These are phyloP conservation scores for Dipus sagitta DNA, from an alignment of 2,797 vertebrate genomes.

Conservation along the genomic window DNA sequence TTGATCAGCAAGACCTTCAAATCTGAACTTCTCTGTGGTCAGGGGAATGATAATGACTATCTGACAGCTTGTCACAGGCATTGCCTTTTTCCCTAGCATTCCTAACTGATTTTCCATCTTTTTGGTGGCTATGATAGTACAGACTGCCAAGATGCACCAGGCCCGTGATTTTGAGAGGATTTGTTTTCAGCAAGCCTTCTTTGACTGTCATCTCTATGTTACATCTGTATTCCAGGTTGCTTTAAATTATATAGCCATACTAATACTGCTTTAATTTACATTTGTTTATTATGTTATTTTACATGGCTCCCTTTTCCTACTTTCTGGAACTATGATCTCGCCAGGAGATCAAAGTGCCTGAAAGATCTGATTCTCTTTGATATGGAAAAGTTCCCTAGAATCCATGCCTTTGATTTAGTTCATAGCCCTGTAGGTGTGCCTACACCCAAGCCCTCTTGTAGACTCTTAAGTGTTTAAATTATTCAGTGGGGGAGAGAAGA, in stretches of 20 bases:
- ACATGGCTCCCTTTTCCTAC: neutral
- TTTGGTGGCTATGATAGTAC: neutral
- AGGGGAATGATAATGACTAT: constrained; percentile 61
- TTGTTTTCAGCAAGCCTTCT: constrained; percentile 22
- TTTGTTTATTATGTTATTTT: neutral
- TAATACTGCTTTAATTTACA: constrained; percentile 26
- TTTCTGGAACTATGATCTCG: constrained; percentile 15
- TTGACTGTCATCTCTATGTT: constrained; percentile 8
- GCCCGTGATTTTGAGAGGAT: neutral
- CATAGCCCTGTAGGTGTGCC: neutral
- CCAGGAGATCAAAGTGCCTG: neutral
- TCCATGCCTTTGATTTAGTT: constrained; percentile 11
- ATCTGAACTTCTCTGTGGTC: constrained; percentile 48
- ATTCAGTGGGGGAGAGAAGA: neutral
- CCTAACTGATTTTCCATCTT: neutral
- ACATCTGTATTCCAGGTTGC: constrained; percentile 3
- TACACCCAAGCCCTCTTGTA: neutral
- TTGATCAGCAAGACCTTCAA: constrained; percentile 67
- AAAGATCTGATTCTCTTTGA: constrained; percentile 31
- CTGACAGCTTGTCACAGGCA: constrained; percentile 61
- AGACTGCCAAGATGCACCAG: constrained; percentile 42
- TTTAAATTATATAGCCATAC: neutral
- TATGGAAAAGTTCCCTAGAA: neutral
- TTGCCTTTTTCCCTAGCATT: neutral
- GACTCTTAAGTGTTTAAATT: neutral